phyloP scores from a whole-genome alignment of 2,113 vertebrate species.

The Dicaeum eximium region DNA sequence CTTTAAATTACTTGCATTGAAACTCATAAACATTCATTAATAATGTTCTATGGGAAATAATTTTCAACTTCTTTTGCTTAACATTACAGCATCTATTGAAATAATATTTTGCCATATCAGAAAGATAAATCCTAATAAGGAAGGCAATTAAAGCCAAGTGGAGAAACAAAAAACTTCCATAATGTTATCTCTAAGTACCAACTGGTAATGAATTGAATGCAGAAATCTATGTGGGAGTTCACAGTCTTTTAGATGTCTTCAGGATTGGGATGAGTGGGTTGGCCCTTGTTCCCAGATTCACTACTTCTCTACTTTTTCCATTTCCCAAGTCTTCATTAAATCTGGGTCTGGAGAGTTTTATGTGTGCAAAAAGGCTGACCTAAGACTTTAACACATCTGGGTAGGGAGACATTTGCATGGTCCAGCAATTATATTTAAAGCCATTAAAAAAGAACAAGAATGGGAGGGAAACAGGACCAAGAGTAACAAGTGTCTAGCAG shows the following conservation, averaged over 20 bases:
- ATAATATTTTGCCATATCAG: slow-evolving; percentile 63
- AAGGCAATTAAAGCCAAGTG: slow-evolving; percentile 64
- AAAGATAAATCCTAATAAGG: slow-evolving; percentile 69
- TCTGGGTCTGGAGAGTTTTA: neutral
- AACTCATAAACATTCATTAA: slow-evolving; percentile 71
- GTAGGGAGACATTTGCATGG: neutral
- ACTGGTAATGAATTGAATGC: slow-evolving; percentile 42
- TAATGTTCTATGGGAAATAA: slow-evolving; percentile 62
- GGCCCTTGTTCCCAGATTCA: neutral
- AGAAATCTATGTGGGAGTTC: slow-evolving; percentile 25
- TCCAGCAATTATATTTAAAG: slow-evolving; percentile 19
- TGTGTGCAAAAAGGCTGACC: slow-evolving; percentile 9
- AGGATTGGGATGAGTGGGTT: neutral
- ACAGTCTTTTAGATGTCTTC: slow-evolving; percentile 20
- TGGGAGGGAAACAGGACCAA: neutral
- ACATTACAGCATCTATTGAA: slow-evolving; percentile 48
- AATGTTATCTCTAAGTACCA: slow-evolving; percentile 61
- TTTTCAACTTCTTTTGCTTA: slow-evolving; percentile 44
- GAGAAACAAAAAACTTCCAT: slow-evolving; percentile 62
- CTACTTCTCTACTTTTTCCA: neutral
- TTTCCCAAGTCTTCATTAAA: slow-evolving; percentile 35
- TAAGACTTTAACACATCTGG: neutral
- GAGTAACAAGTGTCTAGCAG: neutral
- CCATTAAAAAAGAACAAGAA: neutral
- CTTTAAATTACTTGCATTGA: slow-evolving; percentile 60